These are phyloP conservation scores for Aleadryas rufinucha DNA, from an alignment of 2,113 vertebrate genomes.

Conservation along the genomic window DNA sequence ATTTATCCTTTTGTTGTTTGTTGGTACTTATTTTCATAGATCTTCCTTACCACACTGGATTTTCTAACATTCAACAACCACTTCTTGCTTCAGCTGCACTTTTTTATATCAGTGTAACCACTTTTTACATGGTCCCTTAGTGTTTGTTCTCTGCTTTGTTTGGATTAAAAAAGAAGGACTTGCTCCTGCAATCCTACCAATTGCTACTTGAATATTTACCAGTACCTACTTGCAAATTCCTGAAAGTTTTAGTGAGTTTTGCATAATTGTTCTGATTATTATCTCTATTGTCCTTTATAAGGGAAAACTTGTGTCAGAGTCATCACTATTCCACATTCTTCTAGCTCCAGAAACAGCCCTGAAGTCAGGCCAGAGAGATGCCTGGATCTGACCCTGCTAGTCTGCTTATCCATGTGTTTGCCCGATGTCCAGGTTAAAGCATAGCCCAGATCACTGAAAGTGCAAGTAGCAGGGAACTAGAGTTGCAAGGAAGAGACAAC, in stretches of 20 bases:
- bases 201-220: conserved; percentile 25
- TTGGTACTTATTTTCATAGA: conserved; percentile 44
- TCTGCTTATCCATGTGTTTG: background rate
- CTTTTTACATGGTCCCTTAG: background rate
- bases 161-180: conserved; percentile 7
- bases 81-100: background rate
- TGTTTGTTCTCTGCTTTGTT: conserved; percentile 30
- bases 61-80: background rate
- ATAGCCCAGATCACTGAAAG: background rate
- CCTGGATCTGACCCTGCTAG: background rate
- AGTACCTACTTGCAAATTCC: conserved; percentile 28
- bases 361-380: background rate
- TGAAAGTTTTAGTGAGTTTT: conserved; percentile 17
- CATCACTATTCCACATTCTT: background rate
- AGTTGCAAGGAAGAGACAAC: background rate
- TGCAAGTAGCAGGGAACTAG: background rate
- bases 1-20: conserved; percentile 26
- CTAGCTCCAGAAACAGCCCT: background rate
- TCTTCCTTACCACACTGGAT: background rate
- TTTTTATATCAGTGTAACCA: background rate
- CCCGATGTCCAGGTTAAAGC: background rate
- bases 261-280: conserved; percentile 1
- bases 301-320: background rate
- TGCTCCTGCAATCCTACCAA: background rate
- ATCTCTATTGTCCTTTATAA: conserved; percentile 11